These are phyloP conservation scores for Sphyrna mokarran DNA, from an alignment of 2,113 vertebrate species.

Conservation along the genomic window DNA sequence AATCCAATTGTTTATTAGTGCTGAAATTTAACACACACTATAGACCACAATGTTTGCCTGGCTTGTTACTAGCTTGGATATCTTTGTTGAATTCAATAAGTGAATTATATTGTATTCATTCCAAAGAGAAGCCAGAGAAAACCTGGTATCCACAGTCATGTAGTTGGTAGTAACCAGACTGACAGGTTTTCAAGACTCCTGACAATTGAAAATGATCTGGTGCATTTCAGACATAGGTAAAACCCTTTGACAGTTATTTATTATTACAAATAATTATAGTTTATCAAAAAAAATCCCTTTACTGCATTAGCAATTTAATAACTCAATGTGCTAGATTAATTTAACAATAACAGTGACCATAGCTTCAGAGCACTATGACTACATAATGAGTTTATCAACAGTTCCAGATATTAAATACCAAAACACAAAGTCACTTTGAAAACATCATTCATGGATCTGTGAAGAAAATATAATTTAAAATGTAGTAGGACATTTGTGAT, in stretches of 20 bases:
- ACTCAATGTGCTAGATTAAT: not conserved
- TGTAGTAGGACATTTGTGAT: not conserved
- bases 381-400: not conserved
- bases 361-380: not conserved
- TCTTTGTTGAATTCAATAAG: no score
- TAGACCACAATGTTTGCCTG: no score
- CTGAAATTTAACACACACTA: no score
- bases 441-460: not conserved
- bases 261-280: not conserved
- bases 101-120: no score
- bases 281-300: not conserved
- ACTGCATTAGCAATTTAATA: no score
- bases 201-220: not conserved
- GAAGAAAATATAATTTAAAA: not conserved
- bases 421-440: not conserved
- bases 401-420: not conserved
- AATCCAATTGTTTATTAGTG: no score
- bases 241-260: not conserved
- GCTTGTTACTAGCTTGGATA: no score
- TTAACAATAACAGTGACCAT: not conserved
- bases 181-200: not conserved
- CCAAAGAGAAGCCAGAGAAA: no score
- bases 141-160: no score
- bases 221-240: not conserved
- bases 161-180: not conserved